Percentiles rank a stretch among this genome's conserved stretches.
Conservation (phyloP, 2,888 invertebrate genomes). For the Folsomia candida region DNA sequence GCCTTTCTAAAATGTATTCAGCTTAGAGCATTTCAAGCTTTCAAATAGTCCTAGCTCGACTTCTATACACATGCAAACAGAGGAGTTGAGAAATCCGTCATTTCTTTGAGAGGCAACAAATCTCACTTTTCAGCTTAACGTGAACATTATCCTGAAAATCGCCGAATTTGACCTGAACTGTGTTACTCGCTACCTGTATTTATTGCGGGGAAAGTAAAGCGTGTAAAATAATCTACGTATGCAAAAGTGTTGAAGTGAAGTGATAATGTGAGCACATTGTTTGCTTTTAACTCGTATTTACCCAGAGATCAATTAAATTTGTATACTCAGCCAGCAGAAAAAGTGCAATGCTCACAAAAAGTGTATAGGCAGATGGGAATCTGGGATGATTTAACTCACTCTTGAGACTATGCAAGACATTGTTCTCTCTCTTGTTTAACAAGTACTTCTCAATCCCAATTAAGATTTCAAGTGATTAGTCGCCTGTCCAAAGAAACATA, state of each 20-base stretch:
- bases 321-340: not conserved
- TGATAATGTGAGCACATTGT: not conserved
- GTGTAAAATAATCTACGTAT: not conserved
- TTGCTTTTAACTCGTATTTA: not conserved
- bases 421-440: not conserved
- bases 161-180: no score
- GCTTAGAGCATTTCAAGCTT: not conserved
- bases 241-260: not conserved
- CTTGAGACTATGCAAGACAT: not conserved
- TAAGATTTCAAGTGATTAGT: not conserved
- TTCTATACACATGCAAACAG: no score
- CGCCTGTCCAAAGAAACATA: not conserved
- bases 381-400: not conserved
- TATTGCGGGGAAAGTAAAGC: not conserved
- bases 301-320: not conserved
- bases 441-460: not conserved
- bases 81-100: not conserved
- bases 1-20: no score
- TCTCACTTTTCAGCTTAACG: no score
- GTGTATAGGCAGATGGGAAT: not conserved
- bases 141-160: no score
- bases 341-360: not conserved
- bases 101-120: no score
- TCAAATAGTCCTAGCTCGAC: not conserved
- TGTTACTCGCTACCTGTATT: not conserved